These are phyloP conservation scores for Caenorhabditis macrosperma DNA, from an alignment of 2,888 invertebrate genomes.

Conservation along the genomic window DNA sequence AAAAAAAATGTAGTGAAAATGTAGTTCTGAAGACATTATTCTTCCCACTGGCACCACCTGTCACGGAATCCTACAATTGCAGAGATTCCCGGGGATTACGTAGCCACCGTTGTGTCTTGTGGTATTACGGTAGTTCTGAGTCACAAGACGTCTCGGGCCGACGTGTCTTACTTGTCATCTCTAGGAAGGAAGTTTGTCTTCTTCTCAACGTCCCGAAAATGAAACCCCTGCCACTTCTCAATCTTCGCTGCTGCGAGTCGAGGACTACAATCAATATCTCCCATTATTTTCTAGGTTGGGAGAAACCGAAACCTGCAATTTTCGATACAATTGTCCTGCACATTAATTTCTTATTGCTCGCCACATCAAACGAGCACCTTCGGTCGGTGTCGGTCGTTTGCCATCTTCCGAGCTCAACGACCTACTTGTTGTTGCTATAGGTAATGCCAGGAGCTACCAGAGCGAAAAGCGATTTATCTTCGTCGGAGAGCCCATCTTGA, in stretches of 20 bases:
- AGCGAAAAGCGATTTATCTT: background rate
- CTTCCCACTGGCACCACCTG: background rate
- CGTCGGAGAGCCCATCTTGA: background rate
- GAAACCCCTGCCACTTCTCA: too few relatives aligned
- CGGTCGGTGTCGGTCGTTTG: background rate
- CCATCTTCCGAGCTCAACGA: background rate
- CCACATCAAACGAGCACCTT: constrained; percentile 8
- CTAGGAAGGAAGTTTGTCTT: too few relatives aligned
- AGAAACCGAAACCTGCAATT: too few relatives aligned
- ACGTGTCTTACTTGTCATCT: too few relatives aligned
- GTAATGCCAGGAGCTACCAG: constrained; percentile 16
- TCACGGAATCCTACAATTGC: background rate
- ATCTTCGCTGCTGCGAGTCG: too few relatives aligned
- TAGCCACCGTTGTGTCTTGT: background rate
- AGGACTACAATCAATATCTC: too few relatives aligned
- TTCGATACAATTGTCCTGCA: too few relatives aligned
- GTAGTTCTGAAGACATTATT: constrained; percentile 18
- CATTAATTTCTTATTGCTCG: background rate
- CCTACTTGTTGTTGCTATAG: constrained; percentile 31
- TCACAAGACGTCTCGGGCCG: background rate
- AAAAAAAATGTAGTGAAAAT: constrained; percentile 12
- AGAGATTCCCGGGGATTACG: too few relatives aligned
- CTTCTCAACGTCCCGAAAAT: too few relatives aligned
- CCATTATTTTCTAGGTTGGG: too few relatives aligned
- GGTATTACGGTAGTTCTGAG: background rate